Base-by-base conservation (phyloP, 2,797 vertebrate genomes). In the Uromys caudimaculatus region DNA sequence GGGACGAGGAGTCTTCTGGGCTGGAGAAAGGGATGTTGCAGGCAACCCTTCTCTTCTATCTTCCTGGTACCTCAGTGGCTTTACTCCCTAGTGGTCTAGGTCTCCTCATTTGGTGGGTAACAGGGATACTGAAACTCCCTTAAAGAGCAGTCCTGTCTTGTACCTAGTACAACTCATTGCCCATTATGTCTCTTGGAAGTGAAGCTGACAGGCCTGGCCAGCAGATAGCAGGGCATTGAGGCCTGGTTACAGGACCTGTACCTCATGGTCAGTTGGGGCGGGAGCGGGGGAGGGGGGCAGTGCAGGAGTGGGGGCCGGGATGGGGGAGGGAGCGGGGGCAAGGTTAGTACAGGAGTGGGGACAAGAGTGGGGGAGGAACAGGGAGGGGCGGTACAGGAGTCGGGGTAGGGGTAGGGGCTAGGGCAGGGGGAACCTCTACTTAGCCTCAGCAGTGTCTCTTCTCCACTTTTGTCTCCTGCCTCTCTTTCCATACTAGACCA, bases 311-410 rank as follows among this genome's bases (percentile, higher is more conserved):
- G 38, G 32, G 38, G n/a, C n/a, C 32, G 0, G 35, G 19, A 41
- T 5, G 9, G 0, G 27, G 17, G 38, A 12, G 0, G 38, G 35
- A 23, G 64, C 1, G 7, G 44, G 44, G 44, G 44, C 44, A 6
- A 44, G 44, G 44, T 44, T 44, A 44, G 69, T 21, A 17, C 17
- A n/a, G 67, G 14, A 24, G 3, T 29, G 17, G 24, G 67, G 4
- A 41, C 38, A 38, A 6, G 50, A 35, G 82, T 2, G 29, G 0
- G 16, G 21, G 23, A 3, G 3, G 16, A 52, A 52, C 9, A 0
- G 35, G 35, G 11, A 4, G 0, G 41, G 52, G 71, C 38, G 56
- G 60, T 67, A 32, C 29, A 14, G 29, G 29, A 35, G 64, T 17
- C 3, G 14, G 67, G 67, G 6, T 16, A 19, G 13, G 32, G 32